Evolutionary conservation across 2,888 invertebrate species (phyloP), one percentile per base, ranked within the genome.

Genomic region (Dynastes hyllus): DNA sequence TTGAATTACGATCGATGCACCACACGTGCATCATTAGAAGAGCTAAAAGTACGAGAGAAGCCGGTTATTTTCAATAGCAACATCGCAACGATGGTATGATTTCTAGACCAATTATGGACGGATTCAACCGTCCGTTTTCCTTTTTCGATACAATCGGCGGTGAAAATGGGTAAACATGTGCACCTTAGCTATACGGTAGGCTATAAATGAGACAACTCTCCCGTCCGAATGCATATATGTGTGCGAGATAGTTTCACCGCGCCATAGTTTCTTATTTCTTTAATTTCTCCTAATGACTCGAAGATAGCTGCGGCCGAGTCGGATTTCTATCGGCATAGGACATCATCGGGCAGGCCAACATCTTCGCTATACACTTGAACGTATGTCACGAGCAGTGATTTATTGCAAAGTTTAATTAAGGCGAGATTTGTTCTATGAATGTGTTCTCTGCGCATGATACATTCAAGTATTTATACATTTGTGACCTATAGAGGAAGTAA

Each of bases 211-310:
- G 45, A 45, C 55, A 55, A 55, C 66, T 40, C 66, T 22, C 66
- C 16, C 8, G 29, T 63, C 11, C 45, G 11, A 11, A 27, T 13
- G 13, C 63, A 4, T 29, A 4, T 32, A 29, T 9, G 29, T 6
- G 13, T 8, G 53, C 71, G 32, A 71, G 71, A 71, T 71, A 71
- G 53, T 71, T 71, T 71, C 71, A 55, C 71, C 45, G 37, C 29
- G 70, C 70, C 70, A 37, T 29, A 71, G 71, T 71, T 71, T 71
- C 78, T 70, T 45, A 45, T 78, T 66, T 66, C 73, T 65, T 78
- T 63, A 78, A 78, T 78, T 78, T 78, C 69, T 70, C 55, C 61
- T 69, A 78, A 78, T 70, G 78, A 78, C 58, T 58, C 45, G 45
- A 70, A 45, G 61, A 70, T 70, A 55, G 61, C 65, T 37, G 32